Evolutionary conservation across 2,113 vertebrate species (phyloP), one percentile per base, ranked within the genome.

Genomic region (Orientallactaga bullata): DNA sequence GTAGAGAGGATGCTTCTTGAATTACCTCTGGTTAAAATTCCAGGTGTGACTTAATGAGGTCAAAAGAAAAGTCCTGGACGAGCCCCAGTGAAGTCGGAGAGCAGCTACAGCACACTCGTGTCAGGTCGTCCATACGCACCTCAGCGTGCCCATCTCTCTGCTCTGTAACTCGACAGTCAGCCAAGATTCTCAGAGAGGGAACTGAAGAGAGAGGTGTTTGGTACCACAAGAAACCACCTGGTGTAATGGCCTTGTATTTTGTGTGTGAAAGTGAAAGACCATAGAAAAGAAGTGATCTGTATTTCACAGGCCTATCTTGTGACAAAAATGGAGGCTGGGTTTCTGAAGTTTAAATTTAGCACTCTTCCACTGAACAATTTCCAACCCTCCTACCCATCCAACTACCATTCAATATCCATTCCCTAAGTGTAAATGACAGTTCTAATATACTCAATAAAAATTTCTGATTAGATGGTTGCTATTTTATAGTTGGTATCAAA

Each of bases 261-360:
- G 73, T n/a, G 5, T n/a, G 16, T 91, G 18, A 30, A 89, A 91
- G 82, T 17, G 26, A 93, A 94, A 42, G 17, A 24, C 42, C 30
- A 23, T 15, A 66, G 47, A 63, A 10, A 55, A 23, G 20, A 89
- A 87, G 51, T 39, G 73, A 72, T 74, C 55, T 94, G 15, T 71
- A 32, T 60, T 55, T 47, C 32, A 76, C 7, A 85, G 89, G 91
- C 55, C 35, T 61, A 76, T 66, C 9, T n/a, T 71, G 1, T 87
- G 63, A 26, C 39, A 82, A 91, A 55, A 20, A 79, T 9, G 26
- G n/a, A 68, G 55, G 42, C 32, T 81, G 65, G 5, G 15, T 3
- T 90, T 93, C 68, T 84, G 35, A 88, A 63, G 58, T 94, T 71
- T 32, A 66, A 68, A 60, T 58, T 78, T 28, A 84, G 35, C 78